Evolutionary conservation across 2,113 vertebrate species (phyloP).

Genomic region (Pollimyrus isidori): DNA sequence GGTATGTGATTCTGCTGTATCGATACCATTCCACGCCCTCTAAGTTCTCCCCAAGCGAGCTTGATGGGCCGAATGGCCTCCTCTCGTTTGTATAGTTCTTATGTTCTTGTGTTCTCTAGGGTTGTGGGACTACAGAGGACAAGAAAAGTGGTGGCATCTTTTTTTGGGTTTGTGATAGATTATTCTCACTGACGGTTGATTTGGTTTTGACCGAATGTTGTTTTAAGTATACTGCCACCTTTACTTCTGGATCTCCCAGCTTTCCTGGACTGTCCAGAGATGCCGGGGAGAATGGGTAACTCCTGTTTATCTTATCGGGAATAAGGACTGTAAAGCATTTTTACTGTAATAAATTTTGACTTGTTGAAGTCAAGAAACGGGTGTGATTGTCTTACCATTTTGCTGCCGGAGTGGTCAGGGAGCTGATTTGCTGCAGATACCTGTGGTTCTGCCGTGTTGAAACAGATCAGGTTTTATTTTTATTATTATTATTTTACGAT

Average conservation of each 20-base stretch:
- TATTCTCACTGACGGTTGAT: background rate
- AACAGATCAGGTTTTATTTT: background rate
- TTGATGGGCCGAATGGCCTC: too few species aligned
- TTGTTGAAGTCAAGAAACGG: background rate
- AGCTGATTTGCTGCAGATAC: too few species aligned
- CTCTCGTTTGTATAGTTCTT: too few species aligned
- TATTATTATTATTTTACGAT: conserved; percentile 6
- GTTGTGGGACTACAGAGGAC: background rate
- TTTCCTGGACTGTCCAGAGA: background rate
- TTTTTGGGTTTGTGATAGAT: background rate
- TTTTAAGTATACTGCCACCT: background rate
- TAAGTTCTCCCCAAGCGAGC: too few species aligned
- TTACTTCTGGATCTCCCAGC: background rate
- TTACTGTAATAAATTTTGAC: background rate
- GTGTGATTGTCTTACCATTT: background rate
- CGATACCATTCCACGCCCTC: background rate
- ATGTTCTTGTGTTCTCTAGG: too few species aligned
- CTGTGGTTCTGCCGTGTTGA: background rate
- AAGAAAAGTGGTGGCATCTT: background rate
- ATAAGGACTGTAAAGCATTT: background rate
- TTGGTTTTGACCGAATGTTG: background rate
- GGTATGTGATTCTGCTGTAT: background rate
- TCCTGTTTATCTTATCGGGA: background rate
- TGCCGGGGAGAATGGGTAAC: background rate
- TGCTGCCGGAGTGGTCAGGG: too few species aligned